Percentiles rank a stretch among this genome's conserved stretches.
Evolutionary conservation across 2,113 vertebrate genomes (phyloP).

Genomic region (Notiomystis cincta): DNA sequence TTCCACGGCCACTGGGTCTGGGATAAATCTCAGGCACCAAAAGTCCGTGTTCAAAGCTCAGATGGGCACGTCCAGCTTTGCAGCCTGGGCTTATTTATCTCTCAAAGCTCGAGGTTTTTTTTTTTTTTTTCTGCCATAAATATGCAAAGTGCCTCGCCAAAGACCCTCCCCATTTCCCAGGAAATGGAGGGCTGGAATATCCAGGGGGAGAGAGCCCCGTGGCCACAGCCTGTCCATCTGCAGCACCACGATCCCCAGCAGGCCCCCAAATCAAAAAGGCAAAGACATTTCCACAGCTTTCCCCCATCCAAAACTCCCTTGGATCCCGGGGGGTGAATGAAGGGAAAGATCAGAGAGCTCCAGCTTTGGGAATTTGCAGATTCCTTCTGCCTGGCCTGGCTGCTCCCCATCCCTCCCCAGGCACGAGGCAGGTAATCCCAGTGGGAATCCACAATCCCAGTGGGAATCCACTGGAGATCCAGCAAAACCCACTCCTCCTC

Average conservation of each 20-base stretch:
- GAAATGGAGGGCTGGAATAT: background rate
- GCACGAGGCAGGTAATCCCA: background rate
- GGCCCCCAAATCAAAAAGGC: background rate
- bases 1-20: background rate
- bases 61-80: background rate
- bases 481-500: background rate
- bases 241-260: background rate
- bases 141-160: background rate
- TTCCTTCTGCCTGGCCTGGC: background rate
- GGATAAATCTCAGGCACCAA: background rate
- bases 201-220: background rate
- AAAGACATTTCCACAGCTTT: background rate
- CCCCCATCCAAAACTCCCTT: background rate
- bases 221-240: background rate
- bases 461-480: background rate
- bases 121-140: background rate
- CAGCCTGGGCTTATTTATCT: background rate
- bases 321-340: background rate
- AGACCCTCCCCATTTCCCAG: background rate
- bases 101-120: background rate
- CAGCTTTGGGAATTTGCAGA: background rate
- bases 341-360: background rate
- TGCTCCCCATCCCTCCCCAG: background rate
- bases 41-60: background rate
- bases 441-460: background rate